Percentiles rank a stretch among this genome's conserved stretches.
phyloP scores from a whole-genome alignment of 2,888 invertebrate species.

The Stratiomys singularior region DNA sequence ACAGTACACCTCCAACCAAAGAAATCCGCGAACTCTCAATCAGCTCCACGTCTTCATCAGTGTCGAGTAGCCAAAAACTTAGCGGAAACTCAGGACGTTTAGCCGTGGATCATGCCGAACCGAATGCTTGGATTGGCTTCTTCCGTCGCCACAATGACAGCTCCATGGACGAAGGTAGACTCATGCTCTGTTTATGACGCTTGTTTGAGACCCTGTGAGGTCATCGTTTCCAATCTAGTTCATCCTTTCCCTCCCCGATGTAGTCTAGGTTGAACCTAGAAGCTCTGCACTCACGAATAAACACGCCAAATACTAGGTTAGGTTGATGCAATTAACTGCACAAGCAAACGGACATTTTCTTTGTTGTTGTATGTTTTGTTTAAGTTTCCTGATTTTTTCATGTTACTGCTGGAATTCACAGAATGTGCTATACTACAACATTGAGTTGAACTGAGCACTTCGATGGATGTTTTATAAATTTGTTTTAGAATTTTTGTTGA shows the following conservation, averaged over 20 bases:
- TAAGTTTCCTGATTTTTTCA: neutral
- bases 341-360: neutral
- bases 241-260: neutral
- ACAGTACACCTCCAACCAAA: constrained; percentile 14
- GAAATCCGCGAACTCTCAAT: neutral
- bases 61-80: constrained; percentile 10
- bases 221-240: neutral
- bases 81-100: constrained; percentile 41
- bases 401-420: neutral
- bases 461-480: constrained; percentile 1
- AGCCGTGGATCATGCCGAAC: constrained; percentile 49
- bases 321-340: neutral
- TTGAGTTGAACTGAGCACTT: neutral
- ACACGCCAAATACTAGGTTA: constrained; percentile 5
- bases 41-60: neutral
- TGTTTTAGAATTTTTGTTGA: constrained; percentile 41
- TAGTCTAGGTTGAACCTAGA: constrained; percentile 11
- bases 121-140: constrained; percentile 53
- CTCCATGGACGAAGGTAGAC: constrained; percentile 53
- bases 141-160: constrained; percentile 51
- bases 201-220: constrained; percentile 14
- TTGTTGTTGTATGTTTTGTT: neutral
- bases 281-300: too few relatives aligned
- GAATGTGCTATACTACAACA: neutral
- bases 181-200: constrained; percentile 47